Evolutionary conservation across 2,113 vertebrate genomes (phyloP).

Genomic region (Ceyx melanurus): DNA sequence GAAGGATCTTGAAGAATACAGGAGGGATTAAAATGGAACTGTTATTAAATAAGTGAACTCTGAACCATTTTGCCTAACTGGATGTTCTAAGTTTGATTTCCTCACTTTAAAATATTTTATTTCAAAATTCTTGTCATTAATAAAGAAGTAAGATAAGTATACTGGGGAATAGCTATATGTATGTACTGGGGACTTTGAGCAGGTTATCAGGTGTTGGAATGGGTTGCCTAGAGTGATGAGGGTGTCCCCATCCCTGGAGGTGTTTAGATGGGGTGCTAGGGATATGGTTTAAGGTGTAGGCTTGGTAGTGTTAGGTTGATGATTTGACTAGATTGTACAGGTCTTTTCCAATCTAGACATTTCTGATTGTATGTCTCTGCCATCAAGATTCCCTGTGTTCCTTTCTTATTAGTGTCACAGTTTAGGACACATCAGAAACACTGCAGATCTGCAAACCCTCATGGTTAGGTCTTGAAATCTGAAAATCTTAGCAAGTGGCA

Average conservation of each 20-base stretch:
- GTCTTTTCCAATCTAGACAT: no score
- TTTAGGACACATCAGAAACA: background rate
- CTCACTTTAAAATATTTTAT: background rate
- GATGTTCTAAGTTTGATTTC: background rate
- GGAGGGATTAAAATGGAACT: background rate
- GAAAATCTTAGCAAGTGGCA: background rate
- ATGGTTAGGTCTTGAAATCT: background rate
- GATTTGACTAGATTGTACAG: no score
- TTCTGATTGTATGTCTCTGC: background rate
- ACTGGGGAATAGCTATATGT: no score
- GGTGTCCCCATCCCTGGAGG: no score
- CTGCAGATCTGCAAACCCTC: background rate
- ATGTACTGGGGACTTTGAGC: no score
- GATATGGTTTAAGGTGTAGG: no score
- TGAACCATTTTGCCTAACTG: background rate
- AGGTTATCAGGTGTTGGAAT: no score
- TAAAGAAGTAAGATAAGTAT: background rate
- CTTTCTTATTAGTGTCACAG: background rate
- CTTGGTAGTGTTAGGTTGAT: no score
- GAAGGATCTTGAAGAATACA: background rate
- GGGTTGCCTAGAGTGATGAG: no score
- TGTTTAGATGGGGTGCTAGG: no score
- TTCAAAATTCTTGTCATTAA: background rate
- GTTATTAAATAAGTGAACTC: background rate
- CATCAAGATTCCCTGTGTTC: background rate